Conservation (phyloP, 2,113 vertebrate genomes). For the Psettodes erumei region DNA sequence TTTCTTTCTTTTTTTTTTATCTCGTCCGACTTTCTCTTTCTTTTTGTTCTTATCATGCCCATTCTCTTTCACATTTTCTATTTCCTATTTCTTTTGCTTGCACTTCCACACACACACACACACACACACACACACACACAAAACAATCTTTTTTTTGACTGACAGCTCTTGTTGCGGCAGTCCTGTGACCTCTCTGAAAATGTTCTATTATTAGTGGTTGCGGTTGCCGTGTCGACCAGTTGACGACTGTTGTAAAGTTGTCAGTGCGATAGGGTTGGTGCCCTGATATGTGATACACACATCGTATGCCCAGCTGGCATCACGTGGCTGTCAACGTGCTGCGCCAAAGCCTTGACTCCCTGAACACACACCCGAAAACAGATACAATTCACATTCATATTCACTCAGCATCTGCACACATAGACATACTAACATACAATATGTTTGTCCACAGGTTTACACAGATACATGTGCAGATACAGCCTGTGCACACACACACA, state of each 20-base stretch:
- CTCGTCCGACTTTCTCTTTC: slow-evolving; percentile 54
- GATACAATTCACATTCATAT: slow-evolving; percentile 22
- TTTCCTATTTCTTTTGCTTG: background rate
- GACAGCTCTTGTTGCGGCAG: slow-evolving; percentile 42
- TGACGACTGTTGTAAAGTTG: slow-evolving; percentile 71
- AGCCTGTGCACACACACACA: background rate
- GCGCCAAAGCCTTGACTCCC: slow-evolving; percentile 24
- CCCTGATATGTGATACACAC: slow-evolving; percentile 61
- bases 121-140: background rate
- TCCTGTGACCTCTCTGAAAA: slow-evolving; percentile 58
- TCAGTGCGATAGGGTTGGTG: slow-evolving; percentile 53
- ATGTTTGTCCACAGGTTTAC: background rate
- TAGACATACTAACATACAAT: too few species aligned
- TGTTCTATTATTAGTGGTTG: slow-evolving; percentile 67
- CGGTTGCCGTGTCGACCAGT: slow-evolving; percentile 38
- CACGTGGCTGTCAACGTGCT: slow-evolving; percentile 57
- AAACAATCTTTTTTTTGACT: slow-evolving; percentile 33
- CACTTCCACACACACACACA: background rate
- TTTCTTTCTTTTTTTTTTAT: slow-evolving; percentile 46
- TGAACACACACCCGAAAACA: slow-evolving; percentile 26
- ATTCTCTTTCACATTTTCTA: slow-evolving; percentile 30
- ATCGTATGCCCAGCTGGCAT: slow-evolving; percentile 55
- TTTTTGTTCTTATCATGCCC: slow-evolving; percentile 48
- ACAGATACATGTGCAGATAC: background rate
- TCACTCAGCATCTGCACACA: background rate